Base-by-base conservation (phyloP, 1,140 invertebrate genomes). In the Sitophilus oryzae region DNA sequence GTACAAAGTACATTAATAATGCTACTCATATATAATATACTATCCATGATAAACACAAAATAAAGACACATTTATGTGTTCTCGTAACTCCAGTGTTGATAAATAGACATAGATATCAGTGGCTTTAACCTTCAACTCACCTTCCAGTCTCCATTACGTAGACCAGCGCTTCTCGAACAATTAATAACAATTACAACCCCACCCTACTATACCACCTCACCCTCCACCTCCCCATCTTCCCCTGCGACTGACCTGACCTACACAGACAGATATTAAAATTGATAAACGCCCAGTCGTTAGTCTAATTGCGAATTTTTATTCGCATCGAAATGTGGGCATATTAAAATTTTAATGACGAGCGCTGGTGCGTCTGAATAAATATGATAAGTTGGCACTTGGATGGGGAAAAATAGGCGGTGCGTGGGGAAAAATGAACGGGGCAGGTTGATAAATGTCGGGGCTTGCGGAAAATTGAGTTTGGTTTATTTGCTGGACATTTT, bases 241-340 rank as follows among this genome's bases (percentile, higher is more conserved):
- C n/a, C n/a, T n/a, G n/a, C n/a, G n/a, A n/a, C n/a, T n/a, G 36
- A n/a, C 44, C 52, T 48, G 52, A 47, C 46, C 53, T 45, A 35
- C 9, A 19, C 53, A 18, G n/a, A n/a, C n/a, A n/a, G 15, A 45
- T 56, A 56, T 56, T 56, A 49, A 56, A 56, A 56, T 49, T 56
- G 53, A 56, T 56, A 56, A 56, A 56, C 46, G 53, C 15, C 25
- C 25, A 36, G 42, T 49, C 46, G 53, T 56, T 56, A 56, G 21
- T 48, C 41, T 56, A 56, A 56, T 56, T 48, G 53, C 53, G 53
- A 56, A 56, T 49, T 56, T 56, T 56, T 56, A 56, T 56, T 56
- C 49, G 37, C 30, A 54, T 43, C 44, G 35, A 46, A 54, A 54
- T 54, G 52, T 44, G 46, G 53, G 21, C 45, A 44, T 56, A 56